A percentile compares a stretch with the other conserved stretches of the same genome.
Conservation (phyloP, 1,140 invertebrate genomes). For the Dinoponera quadriceps region DNA sequence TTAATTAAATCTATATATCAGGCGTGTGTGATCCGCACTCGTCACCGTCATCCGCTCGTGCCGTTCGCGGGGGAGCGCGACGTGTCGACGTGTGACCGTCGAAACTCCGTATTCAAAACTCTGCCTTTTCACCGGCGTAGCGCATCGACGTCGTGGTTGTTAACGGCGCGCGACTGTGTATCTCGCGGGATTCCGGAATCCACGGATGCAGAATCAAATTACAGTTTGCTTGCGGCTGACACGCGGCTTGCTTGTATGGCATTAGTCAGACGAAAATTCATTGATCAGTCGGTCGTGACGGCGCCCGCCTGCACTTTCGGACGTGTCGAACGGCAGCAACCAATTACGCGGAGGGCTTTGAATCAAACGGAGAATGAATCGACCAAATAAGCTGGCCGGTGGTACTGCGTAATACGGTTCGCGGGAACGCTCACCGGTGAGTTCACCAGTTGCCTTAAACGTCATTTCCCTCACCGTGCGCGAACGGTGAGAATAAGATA, state of each 20-base stretch:
- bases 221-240: slow-evolving; percentile 60
- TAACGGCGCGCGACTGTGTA: slow-evolving; percentile 36
- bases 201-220: slow-evolving; percentile 53
- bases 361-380: slow-evolving; percentile 47
- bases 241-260: slow-evolving; percentile 44
- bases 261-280: slow-evolving; percentile 62
- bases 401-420: slow-evolving; percentile 17
- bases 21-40: background rate
- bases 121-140: slow-evolving; percentile 16
- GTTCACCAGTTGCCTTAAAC: slow-evolving; percentile 21
- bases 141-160: slow-evolving; percentile 24
- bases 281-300: slow-evolving; percentile 57
- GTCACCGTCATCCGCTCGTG: background rate
- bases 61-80: background rate
- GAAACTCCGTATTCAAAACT: slow-evolving; percentile 45
- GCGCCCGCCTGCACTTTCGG: slow-evolving; percentile 38
- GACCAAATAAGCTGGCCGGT: slow-evolving; percentile 27
- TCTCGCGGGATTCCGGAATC: slow-evolving; percentile 23
- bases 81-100: background rate
- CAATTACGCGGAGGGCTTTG: slow-evolving; percentile 57
- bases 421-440: background rate
- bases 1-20: slow-evolving; percentile 2
- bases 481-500: background rate
- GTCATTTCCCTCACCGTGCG: background rate
- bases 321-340: slow-evolving; percentile 34